Evolutionary conservation across 2,888 invertebrate genomes (phyloP), one percentile per base, ranked within the genome.

Genomic region (Cheiracanthium punctorium): DNA sequence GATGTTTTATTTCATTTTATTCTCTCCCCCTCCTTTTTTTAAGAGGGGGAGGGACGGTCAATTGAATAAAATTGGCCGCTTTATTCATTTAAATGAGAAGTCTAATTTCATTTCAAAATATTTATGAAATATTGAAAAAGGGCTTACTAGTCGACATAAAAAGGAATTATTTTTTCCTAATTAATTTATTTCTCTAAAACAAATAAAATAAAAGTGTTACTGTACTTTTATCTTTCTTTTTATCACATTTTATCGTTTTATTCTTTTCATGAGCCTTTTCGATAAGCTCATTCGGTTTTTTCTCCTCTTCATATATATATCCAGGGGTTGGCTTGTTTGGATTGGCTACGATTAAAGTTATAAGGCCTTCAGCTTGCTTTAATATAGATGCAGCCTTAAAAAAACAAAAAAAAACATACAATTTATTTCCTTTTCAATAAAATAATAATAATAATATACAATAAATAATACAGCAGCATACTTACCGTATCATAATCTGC

Each of bases 291-390:
- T 76, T 86, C 29, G 80, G 92, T 89, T 94, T 93, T 65, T 93
- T 92, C 32, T 88, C 89, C 24, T 92, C 92, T 8, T 94, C 77
- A n/a, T 76, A 81, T 5, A 88, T 75, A 67, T 73, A 80, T 1
- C 80, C 80, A n/a, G 86, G 93, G 89, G 94, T 93, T 90, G 95
- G 95, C 92, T 95, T 95, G 90, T 95, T 95, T 0, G 97, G 96
- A 91, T 96, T 96, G 89, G 96, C 95, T 17, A 97, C 95, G 0
- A 96, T 95, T 88, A 97, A 92, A 29, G 95, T 94, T 7, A 97
- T 96, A 17, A 96, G 94, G 14, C 88, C 88, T 91, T 97, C 96
- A 0, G 96, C 95, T 90, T 96, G 95, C 91, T 97, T 97, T 80
- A 97, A 92, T 90, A 96, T 93, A 32, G 94, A 94, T 67, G 96